Evolutionary conservation across 2,113 vertebrate species (phyloP).

Genomic region (Capricornis sumatraensis): DNA sequence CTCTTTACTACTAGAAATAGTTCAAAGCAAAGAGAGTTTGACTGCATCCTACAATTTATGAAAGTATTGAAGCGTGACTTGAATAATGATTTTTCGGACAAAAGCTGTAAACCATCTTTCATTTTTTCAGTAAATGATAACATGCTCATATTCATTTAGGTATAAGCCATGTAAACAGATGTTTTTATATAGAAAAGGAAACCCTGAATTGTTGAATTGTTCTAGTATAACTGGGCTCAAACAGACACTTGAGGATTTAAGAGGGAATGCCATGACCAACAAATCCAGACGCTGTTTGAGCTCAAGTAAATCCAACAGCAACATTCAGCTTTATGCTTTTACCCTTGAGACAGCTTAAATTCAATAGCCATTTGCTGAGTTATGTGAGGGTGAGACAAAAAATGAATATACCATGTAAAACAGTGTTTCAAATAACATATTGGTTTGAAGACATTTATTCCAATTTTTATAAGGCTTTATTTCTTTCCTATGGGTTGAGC

Average conservation of each 20-base stretch:
- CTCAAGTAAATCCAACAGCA: conserved; percentile 83
- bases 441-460: conserved; percentile 35
- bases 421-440: conserved; percentile 51
- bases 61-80: background rate
- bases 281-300: conserved; percentile 77
- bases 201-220: conserved; percentile 77
- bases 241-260: conserved; percentile 77
- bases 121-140: conserved; percentile 60
- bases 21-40: background rate
- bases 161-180: conserved; percentile 76
- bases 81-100: conserved; percentile 48
- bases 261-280: conserved; percentile 70
- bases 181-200: conserved; percentile 71
- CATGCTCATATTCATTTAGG: conserved; percentile 65
- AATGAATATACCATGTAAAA: conserved; percentile 75
- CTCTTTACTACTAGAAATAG: background rate
- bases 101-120: background rate
- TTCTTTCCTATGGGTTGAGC: conserved; percentile 21
- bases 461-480: conserved; percentile 45
- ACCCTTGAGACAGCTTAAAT: conserved; percentile 69
- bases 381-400: conserved; percentile 73
- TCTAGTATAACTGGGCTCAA: conserved; percentile 77
- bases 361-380: conserved; percentile 77
- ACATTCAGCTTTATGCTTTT: conserved; percentile 78
- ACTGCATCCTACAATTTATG: background rate